Evolutionary conservation across 2,797 vertebrate genomes (phyloP), one percentile per base, ranked within the genome.

Genomic region (Tympanoctomys barrerae): DNA sequence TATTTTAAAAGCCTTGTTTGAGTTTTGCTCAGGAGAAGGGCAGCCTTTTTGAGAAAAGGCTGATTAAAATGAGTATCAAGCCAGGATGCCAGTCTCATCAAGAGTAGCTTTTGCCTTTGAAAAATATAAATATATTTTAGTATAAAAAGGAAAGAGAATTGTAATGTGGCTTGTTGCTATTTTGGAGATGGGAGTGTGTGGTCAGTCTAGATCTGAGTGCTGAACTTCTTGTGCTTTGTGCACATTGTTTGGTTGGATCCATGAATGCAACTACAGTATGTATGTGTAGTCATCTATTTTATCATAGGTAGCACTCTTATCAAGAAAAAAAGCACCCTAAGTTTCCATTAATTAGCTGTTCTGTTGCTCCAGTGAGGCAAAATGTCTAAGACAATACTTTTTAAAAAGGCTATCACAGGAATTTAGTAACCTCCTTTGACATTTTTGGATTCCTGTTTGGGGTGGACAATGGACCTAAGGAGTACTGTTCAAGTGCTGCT

Each of bases 241-340:
- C 57, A 80, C 49, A 92, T 86, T 73, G n/a, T 94, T 91, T 93
- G 81, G 68, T 82, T 95, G 52, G 46, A 52, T 97, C 86, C 42
- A 94, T 94, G 95, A 73, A 52, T 66, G 54, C 64, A 73, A 59
- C 49, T 84, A 57, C 31, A 77, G 7, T 33, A 71, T 36, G 0
- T 62, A 26, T 66, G 22, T 18, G 6, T 62, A 24, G 68, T 94
- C 1, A 12, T 85, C 95, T 90, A 94, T 97, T 98, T 97, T 95
- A 86, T 96, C 96, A 93, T 71, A 92, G 52, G 18, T 86, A 97
- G 0, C 9, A 28, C 78, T 39, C 93, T 96, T 54, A 91, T 22
- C 78, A 96, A 98, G 93, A 92, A 95, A 71, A 42, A 97, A 96
- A 97, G 96, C 95, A 54, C 89, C 62, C 22, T 90, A 33, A 52